Conservation (phyloP, 2,797 vertebrate genomes). For the Dendrocincla tyrannina region DNA sequence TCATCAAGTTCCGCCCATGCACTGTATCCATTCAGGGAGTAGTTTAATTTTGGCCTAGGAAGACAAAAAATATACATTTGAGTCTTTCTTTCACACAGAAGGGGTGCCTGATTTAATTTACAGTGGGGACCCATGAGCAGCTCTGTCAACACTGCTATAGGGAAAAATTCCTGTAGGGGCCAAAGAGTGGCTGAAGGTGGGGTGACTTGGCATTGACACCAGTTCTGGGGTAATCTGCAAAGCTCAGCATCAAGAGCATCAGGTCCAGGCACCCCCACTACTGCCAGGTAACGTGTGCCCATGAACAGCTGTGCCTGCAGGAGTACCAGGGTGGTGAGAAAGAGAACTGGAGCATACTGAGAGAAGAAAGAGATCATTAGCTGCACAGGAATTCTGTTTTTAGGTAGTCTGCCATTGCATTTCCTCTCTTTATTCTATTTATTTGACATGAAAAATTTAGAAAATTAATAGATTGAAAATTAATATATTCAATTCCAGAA, state of each 20-base stretch:
- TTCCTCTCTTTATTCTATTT: neutral
- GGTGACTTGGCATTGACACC: neutral
- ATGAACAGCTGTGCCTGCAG: neutral
- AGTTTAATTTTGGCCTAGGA: neutral
- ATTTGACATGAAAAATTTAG: conserved; percentile 55
- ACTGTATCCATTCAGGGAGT: neutral
- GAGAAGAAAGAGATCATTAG: neutral
- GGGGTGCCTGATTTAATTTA: neutral
- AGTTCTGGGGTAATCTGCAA: neutral
- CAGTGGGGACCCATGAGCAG: rapidly evolving
- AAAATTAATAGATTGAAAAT: conserved; percentile 67
- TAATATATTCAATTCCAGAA: conserved; percentile 7
- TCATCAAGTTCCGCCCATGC: neutral
- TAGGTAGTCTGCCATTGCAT: neutral
- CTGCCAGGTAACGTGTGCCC: neutral
- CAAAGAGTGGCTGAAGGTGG: neutral
- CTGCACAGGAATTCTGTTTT: neutral
- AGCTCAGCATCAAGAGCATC: neutral
- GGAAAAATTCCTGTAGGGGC: neutral
- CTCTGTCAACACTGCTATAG: neutral
- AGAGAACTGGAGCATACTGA: neutral
- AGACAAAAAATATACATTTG: neutral
- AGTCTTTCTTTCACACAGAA: neutral
- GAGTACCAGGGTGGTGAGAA: neutral
- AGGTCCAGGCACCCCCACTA: neutral